phyloP scores from a whole-genome alignment of 2,888 invertebrate genomes.

The Diadegma fenestrale region DNA sequence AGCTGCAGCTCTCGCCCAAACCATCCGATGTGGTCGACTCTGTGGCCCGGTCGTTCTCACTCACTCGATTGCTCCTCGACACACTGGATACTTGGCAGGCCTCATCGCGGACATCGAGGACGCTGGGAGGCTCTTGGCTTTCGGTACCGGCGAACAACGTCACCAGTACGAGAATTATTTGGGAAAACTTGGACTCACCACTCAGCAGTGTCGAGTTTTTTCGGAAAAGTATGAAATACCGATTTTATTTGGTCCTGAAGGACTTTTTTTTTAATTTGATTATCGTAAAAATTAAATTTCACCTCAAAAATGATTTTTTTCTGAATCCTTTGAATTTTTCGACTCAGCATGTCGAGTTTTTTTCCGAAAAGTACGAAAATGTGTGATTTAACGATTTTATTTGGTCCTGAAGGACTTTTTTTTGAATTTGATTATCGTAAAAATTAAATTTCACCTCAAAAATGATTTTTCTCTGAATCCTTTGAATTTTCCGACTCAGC shows the following conservation, averaged over 20 bases:
- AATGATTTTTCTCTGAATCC: no score
- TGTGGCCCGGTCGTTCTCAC: conserved; percentile 92
- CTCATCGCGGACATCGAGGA: conserved; percentile 87
- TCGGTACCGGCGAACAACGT: conserved; percentile 86
- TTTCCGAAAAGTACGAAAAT: no score
- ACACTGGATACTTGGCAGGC: conserved; percentile 92
- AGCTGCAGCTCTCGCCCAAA: conserved; percentile 90
- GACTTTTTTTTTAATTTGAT: no score
- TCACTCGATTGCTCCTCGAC: conserved; percentile 92
- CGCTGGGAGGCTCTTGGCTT: conserved; percentile 87
- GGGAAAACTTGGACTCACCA: conserved; percentile 88
- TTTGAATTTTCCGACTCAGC: no score
- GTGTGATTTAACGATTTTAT: no score
- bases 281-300: no score
- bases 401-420: no score
- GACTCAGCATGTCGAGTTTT: no score
- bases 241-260: not conserved
- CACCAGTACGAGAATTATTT: conserved; percentile 90
- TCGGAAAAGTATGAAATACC: conserved; percentile 77
- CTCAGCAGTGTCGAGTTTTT: conserved; percentile 79
- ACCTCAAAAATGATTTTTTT: no score
- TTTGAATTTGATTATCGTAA: no score
- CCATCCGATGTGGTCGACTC: conserved; percentile 88
- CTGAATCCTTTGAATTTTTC: no score
- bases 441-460: no score